Base-by-base conservation (phyloP, 2,888 invertebrate species). In the Drosophila gaucha region DNA sequence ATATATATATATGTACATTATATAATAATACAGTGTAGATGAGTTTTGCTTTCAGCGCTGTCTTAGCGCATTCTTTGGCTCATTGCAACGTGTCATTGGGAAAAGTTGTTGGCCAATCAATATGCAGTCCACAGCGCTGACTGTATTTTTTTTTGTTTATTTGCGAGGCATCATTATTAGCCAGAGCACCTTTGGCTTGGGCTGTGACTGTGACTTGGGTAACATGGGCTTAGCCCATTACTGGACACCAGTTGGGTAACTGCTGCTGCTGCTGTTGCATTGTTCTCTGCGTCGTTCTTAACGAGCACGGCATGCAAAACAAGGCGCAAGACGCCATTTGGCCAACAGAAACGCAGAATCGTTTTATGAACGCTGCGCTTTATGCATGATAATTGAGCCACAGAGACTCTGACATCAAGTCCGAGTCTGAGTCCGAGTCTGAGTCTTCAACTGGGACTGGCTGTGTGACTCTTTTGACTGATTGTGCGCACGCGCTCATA, bases 401-500 rank as follows among this genome's bases (percentile, higher is more conserved):
- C 18, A 20, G 46, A 46, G 30, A 31, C 9, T 14, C 46, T 22
- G 72, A 50, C 52, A 51, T 50, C 59, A 46, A 30, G 43, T 56
- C 30, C n/a, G 18, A 28, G 43, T 57, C 63, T 49, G 69, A 39
- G 30, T 43, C 55, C 30, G 50, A 36, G 52, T 14, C 46, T 12
- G 33, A 18, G 39, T 39, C 49, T 24, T 43, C 26, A 43, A 47
- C 30, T 50, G 44, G 12, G 49, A 57, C 20, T 31, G 49, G 14
- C 33, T 33, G 47, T 30, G 28, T 18, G 30, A 16, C 35, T 54
- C 49, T 46, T 60, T 46, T 60, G 66, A 41, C 58, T 87, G 84
- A 84, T 84, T 84, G 80, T 87, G 86, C 83, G 86, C 84, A 86
- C 84, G 84, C 86, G 84, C 69, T 79, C 86, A 79, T 69, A 82